These are phyloP conservation scores for Sitobion miscanthi DNA, from an alignment of 1,140 invertebrate species.

Conservation along the genomic window DNA sequence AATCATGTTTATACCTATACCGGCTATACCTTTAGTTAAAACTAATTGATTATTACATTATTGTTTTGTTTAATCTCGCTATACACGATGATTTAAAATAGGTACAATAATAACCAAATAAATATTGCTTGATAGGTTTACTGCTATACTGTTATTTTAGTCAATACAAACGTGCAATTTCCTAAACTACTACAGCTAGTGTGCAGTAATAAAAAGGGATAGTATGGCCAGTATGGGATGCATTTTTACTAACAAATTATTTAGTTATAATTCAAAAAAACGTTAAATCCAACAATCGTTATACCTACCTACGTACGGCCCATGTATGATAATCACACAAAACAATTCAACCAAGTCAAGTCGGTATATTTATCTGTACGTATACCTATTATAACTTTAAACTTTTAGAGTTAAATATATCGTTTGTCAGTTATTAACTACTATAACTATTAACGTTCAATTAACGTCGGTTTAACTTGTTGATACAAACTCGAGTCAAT, in stretches of 20 bases:
- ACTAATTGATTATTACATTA: not conserved
- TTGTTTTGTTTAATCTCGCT: not conserved
- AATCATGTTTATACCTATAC: not conserved
- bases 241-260: not conserved
- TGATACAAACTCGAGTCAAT: not conserved
- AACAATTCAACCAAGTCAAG: not conserved
- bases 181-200: too few relatives aligned
- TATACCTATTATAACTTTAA: not conserved
- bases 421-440: not conserved
- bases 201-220: not conserved
- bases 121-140: not conserved
- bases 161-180: too few relatives aligned
- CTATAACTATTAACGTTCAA: not conserved
- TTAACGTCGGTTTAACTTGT: not conserved
- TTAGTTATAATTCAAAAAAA: not conserved
- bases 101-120: not conserved
- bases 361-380: too few relatives aligned
- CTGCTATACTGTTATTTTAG: too few relatives aligned
- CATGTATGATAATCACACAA: not conserved
- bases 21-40: not conserved
- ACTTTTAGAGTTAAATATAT: not conserved
- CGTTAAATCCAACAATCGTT: not conserved
- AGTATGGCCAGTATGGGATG: not conserved
- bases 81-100: not conserved
- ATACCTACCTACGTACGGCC: too few relatives aligned